Base-by-base conservation (phyloP, 2,113 vertebrate species). In the Romanogobio albipinnatus region DNA sequence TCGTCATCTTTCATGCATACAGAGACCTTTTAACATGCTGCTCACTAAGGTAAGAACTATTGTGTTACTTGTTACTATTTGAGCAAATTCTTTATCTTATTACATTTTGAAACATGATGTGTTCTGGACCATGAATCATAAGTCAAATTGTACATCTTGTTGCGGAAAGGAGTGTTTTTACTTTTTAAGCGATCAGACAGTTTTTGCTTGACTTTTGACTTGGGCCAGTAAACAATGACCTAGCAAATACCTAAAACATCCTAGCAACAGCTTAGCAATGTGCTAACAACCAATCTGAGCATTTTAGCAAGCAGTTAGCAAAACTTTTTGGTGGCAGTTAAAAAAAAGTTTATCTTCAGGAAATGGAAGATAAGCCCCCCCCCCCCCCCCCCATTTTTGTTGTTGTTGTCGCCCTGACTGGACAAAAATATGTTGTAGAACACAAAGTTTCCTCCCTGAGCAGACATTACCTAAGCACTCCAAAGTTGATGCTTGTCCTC, bases 391-490 rank as follows among this genome's bases (percentile, higher is more conserved):
- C 8, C 36, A 17, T 26, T 24, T 33, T 39, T n/a, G 29, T 29
- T 29, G 29, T 36, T 66, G 15, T 51, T 56, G 68, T 11, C 7
- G 5, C 15, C 10, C 49, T 86, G 59, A 82, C 58, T 79, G 79
- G 77, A 81, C 47, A 29, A 61, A 86, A 82, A 77, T 53, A 39
- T 86, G 43, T 43, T 85, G 49, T 76, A 77, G 86, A 88, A 91
- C 84, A 85, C 47, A 33, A 8, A 33, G 84, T 85, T 93, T 93
- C 92, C 90, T 76, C 87, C 84, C 83, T 66, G 76, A 87, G 88
- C 87, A 94, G 93, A 95, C 94, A 19, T 94, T 91, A 94, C 91
- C 93, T 93, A 92, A 94, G 88, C 86, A 83, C 62, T 26, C 33
- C 43, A 49, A 84, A 74, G 56, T 29, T 74, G 61, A 39, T 49